These are phyloP conservation scores for Ceratoteleas bidentatus DNA, from an alignment of 1,140 invertebrate genomes.

Conservation along the genomic window DNA sequence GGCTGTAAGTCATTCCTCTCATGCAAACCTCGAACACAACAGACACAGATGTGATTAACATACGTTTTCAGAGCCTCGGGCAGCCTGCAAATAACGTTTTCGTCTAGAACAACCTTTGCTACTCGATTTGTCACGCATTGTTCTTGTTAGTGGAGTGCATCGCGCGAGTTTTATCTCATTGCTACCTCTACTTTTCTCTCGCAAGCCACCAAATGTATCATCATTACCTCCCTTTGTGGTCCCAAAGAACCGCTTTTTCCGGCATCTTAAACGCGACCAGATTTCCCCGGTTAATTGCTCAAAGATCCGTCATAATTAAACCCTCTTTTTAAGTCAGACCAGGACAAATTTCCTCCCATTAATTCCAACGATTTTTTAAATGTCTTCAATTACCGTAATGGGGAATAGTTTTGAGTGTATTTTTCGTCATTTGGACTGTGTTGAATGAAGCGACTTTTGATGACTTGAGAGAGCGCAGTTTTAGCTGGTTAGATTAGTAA, in stretches of 20 bases:
- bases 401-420: too few relatives aligned
- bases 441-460: too few relatives aligned
- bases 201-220: neutral
- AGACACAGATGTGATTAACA: constrained; percentile 73
- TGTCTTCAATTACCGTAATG: too few relatives aligned
- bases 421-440: too few relatives aligned
- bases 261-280: too few relatives aligned
- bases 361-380: too few relatives aligned
- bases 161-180: constrained; percentile 11
- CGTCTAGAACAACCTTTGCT: constrained; percentile 70
- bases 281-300: too few relatives aligned
- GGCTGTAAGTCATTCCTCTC: constrained; percentile 55
- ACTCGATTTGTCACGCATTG: constrained; percentile 46
- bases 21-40: constrained; percentile 68
- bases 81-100: constrained; percentile 78
- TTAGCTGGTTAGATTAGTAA: constrained; percentile 1
- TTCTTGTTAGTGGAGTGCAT: constrained; percentile 33
- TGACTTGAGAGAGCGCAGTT: too few relatives aligned
- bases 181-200: constrained; percentile 17
- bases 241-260: too few relatives aligned
- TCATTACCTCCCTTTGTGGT: neutral
- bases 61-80: constrained; percentile 81
- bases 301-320: too few relatives aligned
- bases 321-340: too few relatives aligned
- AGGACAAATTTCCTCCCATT: too few relatives aligned